A percentile compares a stretch with the other conserved stretches of the same genome.
phyloP scores from a whole-genome alignment of 37 sponge, comb jelly and placozoan genomes.

The Ephydatia muelleri region DNA sequence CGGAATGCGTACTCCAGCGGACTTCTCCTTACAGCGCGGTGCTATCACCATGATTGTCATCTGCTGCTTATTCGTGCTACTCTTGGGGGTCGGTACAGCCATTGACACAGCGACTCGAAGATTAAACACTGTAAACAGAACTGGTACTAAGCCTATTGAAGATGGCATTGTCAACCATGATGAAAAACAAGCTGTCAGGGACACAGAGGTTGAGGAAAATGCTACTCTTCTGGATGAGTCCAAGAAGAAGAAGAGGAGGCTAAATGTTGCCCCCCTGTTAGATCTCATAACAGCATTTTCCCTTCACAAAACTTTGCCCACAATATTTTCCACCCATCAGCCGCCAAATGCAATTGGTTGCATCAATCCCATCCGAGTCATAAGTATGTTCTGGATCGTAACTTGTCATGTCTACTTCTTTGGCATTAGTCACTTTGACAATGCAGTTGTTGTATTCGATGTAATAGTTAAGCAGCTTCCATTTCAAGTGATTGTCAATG shows the following conservation, averaged over 20 bases:
- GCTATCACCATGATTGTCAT: slow-evolving; percentile 40
- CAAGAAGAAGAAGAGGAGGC: not conserved
- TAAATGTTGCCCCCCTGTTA: not conserved
- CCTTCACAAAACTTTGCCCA: slow-evolving; percentile 60
- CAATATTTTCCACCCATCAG: slow-evolving; percentile 62
- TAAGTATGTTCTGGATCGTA: slow-evolving; percentile 91
- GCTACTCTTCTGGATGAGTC: not conserved
- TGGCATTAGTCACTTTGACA: not conserved
- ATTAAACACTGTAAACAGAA: not conserved
- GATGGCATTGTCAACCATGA: not conserved
- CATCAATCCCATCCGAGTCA: slow-evolving; percentile 79
- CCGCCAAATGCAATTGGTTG: slow-evolving; percentile 66
- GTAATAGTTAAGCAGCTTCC: slow-evolving; percentile 27
- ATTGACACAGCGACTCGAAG: slow-evolving; percentile 14
- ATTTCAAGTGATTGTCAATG: slow-evolving; percentile 58
- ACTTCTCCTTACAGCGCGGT: slow-evolving; percentile 21
- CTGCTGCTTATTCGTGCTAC: slow-evolving; percentile 7
- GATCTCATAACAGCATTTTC: slow-evolving; percentile 61
- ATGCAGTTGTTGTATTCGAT: not conserved
- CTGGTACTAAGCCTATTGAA: not conserved
- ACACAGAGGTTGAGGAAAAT: not conserved
- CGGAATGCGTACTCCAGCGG: not conserved
- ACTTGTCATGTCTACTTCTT: slow-evolving; percentile 54
- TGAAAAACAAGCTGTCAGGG: not conserved
- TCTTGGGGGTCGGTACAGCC: slow-evolving; percentile 13